Evolutionary conservation across 2,888 invertebrate genomes (phyloP).

Genomic region (Frankliniella intonsa): DNA sequence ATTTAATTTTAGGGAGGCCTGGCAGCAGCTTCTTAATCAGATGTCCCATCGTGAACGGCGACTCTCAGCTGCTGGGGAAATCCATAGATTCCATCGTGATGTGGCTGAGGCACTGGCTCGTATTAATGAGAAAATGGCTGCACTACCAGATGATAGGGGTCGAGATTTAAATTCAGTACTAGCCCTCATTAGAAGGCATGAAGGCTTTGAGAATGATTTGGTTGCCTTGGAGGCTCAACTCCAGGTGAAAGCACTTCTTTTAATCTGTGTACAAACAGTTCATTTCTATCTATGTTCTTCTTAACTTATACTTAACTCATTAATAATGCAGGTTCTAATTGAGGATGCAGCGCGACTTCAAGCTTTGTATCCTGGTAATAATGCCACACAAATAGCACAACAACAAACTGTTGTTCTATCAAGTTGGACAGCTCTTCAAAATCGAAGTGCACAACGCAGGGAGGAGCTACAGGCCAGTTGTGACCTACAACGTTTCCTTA

Average conservation of each 20-base stretch:
- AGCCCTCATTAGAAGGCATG: slow-evolving; percentile 78
- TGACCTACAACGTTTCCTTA: slow-evolving; percentile 82
- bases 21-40: slow-evolving; percentile 83
- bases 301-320: background rate
- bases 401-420: slow-evolving; percentile 81
- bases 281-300: background rate
- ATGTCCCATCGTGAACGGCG: slow-evolving; percentile 82
- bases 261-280: slow-evolving; percentile 12
- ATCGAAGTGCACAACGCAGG: slow-evolving; percentile 71
- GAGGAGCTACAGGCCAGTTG: slow-evolving; percentile 80
- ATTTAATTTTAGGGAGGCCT: slow-evolving; percentile 58
- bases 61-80: slow-evolving; percentile 90
- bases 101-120: slow-evolving; percentile 85
- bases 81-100: slow-evolving; percentile 95
- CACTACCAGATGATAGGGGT: slow-evolving; percentile 72
- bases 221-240: slow-evolving; percentile 87
- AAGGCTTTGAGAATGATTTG: slow-evolving; percentile 89
- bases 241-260: slow-evolving; percentile 51
- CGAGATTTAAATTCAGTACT: slow-evolving; percentile 83
- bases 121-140: slow-evolving; percentile 84
- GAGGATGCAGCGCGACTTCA: slow-evolving; percentile 89
- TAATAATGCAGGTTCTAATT: slow-evolving; percentile 65
- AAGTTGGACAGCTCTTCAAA: slow-evolving; percentile 83
- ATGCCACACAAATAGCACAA: slow-evolving; percentile 81
- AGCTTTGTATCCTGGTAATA: slow-evolving; percentile 82